phyloP scores from a whole-genome alignment of 35 echinoderm and acorn worm species.

The Anneissia japonica region DNA sequence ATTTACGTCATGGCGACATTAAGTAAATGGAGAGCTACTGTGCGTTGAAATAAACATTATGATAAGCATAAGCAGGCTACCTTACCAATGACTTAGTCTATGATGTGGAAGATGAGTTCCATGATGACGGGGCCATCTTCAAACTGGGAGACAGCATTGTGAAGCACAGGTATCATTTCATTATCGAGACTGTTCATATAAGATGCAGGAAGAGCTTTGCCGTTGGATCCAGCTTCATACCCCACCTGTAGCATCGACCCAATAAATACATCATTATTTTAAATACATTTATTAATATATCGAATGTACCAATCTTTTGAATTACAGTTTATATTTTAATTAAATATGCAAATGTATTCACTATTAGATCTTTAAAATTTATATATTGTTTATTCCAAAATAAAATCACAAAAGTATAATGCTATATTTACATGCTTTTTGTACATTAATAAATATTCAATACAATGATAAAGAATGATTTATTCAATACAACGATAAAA shows the following conservation, averaged over 20 bases:
- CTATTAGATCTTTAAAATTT: background rate
- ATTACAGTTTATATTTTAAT: background rate
- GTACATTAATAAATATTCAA: too few relatives aligned
- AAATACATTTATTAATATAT: background rate
- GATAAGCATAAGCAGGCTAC: too few relatives aligned
- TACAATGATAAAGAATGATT: too few relatives aligned
- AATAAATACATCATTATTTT: background rate
- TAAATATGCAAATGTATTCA: too few relatives aligned
- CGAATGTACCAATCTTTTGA: too few relatives aligned
- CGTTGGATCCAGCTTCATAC: slow-evolving; percentile 75
- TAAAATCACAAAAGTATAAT: background rate
- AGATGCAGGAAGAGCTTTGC: slow-evolving; percentile 56
- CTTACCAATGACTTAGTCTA: slow-evolving; percentile 43
- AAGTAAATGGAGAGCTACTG: too few relatives aligned
- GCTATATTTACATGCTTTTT: too few relatives aligned
- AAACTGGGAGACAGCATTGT: slow-evolving; percentile 79
- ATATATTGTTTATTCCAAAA: background rate
- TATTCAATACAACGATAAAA: too few relatives aligned
- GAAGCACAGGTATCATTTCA: slow-evolving; percentile 85
- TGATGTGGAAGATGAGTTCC: slow-evolving; percentile 89
- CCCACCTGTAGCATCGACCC: slow-evolving; percentile 57
- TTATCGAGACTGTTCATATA: slow-evolving; percentile 93
- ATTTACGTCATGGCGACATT: too few relatives aligned
- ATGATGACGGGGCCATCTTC: slow-evolving; percentile 74
- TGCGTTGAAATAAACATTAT: too few relatives aligned